Conservation (phyloP, 2,888 invertebrate genomes). For the Watsonalla cultraria region DNA sequence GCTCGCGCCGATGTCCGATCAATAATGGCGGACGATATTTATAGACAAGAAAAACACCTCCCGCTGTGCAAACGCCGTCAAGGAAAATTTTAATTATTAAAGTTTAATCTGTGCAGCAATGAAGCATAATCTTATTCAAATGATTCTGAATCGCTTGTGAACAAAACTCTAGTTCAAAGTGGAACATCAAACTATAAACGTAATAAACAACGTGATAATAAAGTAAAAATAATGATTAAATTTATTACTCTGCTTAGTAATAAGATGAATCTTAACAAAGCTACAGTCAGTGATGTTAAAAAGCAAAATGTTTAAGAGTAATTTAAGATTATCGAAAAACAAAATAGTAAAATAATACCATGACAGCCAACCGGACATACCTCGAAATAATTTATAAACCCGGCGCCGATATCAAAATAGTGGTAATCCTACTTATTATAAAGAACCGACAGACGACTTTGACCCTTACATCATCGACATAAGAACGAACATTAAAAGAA, state of each 20-base stretch:
- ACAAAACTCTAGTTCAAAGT: too few species aligned
- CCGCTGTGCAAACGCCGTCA: not conserved
- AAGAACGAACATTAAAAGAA: conserved; percentile 39
- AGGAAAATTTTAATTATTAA: too few species aligned
- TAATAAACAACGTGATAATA: too few species aligned
- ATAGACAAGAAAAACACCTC: conserved; percentile 33
- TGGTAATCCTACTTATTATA: conserved; percentile 35
- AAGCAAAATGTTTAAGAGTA: conserved; percentile 39
- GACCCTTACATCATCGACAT: conserved; percentile 36
- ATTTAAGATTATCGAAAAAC: conserved; percentile 40
- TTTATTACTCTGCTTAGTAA: too few species aligned
- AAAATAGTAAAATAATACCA: conserved; percentile 58
- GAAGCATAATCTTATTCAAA: too few species aligned
- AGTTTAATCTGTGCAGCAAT: too few species aligned
- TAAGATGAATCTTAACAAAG: conserved; percentile 18
- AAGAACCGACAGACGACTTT: conserved; percentile 36
- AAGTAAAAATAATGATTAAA: too few species aligned
- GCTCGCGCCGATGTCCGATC: conserved; percentile 42
- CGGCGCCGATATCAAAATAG: conserved; percentile 67
- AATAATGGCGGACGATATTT: conserved; percentile 30
- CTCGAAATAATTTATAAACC: conserved; percentile 67
- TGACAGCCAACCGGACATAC: conserved; percentile 70
- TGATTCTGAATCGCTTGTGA: too few species aligned
- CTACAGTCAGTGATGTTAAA: conserved; percentile 40
- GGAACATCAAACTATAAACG: too few species aligned